Base-by-base conservation (phyloP, 1,140 invertebrate species). In the Trachymyrmex cornetzi region DNA sequence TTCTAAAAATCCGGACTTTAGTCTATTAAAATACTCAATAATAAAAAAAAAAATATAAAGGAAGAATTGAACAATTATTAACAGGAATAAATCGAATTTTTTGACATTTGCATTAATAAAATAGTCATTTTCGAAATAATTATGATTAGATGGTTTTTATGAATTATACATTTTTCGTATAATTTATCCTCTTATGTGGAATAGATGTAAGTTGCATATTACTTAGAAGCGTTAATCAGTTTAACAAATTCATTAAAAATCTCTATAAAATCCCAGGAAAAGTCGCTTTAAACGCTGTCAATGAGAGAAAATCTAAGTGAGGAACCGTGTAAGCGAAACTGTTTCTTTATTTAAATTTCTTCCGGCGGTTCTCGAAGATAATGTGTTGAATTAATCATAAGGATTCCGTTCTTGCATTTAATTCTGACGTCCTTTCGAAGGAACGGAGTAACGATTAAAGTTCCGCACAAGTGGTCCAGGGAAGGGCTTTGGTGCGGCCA, bases 321-420 rank as follows among this genome's bases (percentile, higher is more conserved):
- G 74, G 82, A 91, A 90, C 48, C 87, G 89, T 91, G 87, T 90
- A 87, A 87, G 87, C 79, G 90, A 88, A 81, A 87, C 89, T 91
- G 84, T 91, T 91, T 91, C 90, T 85, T 91, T 91, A 91, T 91
- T 91, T 90, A 91, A 91, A 91, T 91, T 90, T 91, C 90, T 88
- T 86, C 87, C 67, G 74, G 77, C 86, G 86, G 89, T 53, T 75
- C 66, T 69, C 38, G 66, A 55, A 85, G 87, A 88, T 91, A 91
- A 91, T 91, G 90, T 87, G 90, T 81, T 91, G 90, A 91, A 91
- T 91, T 91, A 91, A 91, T 91, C 90, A 91, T 91, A 91, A 91
- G 90, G 89, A 77, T 79, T 80, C 77, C 71, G 34, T 69, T 24
- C 72, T 86, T 55, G 87, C 79, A 71, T 88, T 88, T 90, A 88